These are phyloP conservation scores for Dendrophyllia cribrosa DNA, from an alignment of 64 coral and sea anemone genomes.

Conservation along the genomic window DNA sequence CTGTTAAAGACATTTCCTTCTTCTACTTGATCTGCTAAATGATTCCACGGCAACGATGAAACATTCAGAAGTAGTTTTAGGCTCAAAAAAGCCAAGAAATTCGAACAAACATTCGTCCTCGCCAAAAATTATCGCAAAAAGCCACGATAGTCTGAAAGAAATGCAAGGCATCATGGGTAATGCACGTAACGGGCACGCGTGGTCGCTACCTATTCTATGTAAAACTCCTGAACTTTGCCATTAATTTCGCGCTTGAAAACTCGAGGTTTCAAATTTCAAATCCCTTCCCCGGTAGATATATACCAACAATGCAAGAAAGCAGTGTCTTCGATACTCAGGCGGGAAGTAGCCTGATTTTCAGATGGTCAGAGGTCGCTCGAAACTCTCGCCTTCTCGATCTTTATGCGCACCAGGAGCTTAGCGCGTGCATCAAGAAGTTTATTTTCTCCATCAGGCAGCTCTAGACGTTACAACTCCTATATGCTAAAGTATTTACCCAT, in stretches of 20 bases:
- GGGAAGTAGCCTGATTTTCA: no score
- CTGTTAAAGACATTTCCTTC: conserved; percentile 54
- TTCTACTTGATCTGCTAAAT: not conserved
- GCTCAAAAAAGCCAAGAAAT: conserved; percentile 8
- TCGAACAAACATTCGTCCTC: conserved; percentile 16
- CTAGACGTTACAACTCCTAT: no score
- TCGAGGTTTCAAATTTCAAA: no score
- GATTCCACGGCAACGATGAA: conserved; percentile 3
- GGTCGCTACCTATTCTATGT: not conserved
- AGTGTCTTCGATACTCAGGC: no score
- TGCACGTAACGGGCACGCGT: not conserved
- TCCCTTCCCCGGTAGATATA: no score
- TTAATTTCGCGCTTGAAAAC: not conserved
- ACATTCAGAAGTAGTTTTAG: not conserved
- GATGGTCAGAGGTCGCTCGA: no score
- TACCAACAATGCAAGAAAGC: no score
- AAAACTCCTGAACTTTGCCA: not conserved
- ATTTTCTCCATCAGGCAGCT: no score
- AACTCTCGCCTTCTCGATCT: no score
- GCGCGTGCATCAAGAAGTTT: no score
- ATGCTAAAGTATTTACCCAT: no score
- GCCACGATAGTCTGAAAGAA: conserved; percentile 31
- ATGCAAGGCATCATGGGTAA: conserved; percentile 22
- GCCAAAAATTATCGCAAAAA: not conserved
- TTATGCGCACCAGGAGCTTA: no score